Evolutionary conservation across 2,888 invertebrate species (phyloP).

Genomic region (Pycnomerus fuliginosus): DNA sequence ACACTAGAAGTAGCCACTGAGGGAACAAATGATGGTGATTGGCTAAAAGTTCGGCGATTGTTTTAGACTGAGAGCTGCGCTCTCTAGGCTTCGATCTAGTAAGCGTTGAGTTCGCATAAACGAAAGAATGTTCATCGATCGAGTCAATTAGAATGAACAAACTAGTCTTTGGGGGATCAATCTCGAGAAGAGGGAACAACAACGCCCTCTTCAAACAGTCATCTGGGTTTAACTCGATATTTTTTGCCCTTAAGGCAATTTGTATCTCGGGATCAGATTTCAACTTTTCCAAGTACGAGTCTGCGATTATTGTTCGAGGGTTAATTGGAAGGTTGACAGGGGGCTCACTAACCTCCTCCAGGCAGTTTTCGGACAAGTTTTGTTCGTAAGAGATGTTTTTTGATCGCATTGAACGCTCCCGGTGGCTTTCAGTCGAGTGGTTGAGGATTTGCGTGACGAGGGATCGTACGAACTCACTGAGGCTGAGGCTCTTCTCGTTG

Average conservation of each 20-base stretch:
- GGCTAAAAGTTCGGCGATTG: constrained; percentile 80
- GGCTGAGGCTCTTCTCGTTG: constrained; percentile 80
- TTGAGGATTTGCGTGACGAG: constrained; percentile 81
- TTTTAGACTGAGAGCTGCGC: constrained; percentile 57
- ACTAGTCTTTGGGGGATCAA: constrained; percentile 83
- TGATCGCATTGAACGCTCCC: constrained; percentile 51
- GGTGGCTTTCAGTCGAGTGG: constrained; percentile 60
- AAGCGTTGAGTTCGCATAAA: constrained; percentile 58
- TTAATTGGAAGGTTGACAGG: constrained; percentile 53
- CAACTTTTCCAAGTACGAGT: constrained; percentile 78
- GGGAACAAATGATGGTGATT: constrained; percentile 90
- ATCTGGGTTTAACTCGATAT: constrained; percentile 84
- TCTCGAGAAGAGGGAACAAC: constrained; percentile 81
- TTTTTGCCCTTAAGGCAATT: constrained; percentile 73
- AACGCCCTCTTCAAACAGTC: constrained; percentile 88
- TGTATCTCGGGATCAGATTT: constrained; percentile 79
- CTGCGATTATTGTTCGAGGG: constrained; percentile 67
- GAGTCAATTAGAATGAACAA: constrained; percentile 88
- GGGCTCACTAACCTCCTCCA: constrained; percentile 42
- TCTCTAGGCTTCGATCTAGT: constrained; percentile 57
- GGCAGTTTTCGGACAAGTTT: constrained; percentile 37
- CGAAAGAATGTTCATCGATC: constrained; percentile 77
- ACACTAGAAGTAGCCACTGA: constrained; percentile 88
- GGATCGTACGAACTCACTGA: constrained; percentile 82
- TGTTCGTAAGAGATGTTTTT: constrained; percentile 39